These are phyloP conservation scores for Hystrix cristata DNA, from an alignment of 2,113 vertebrate genomes.

Conservation along the genomic window DNA sequence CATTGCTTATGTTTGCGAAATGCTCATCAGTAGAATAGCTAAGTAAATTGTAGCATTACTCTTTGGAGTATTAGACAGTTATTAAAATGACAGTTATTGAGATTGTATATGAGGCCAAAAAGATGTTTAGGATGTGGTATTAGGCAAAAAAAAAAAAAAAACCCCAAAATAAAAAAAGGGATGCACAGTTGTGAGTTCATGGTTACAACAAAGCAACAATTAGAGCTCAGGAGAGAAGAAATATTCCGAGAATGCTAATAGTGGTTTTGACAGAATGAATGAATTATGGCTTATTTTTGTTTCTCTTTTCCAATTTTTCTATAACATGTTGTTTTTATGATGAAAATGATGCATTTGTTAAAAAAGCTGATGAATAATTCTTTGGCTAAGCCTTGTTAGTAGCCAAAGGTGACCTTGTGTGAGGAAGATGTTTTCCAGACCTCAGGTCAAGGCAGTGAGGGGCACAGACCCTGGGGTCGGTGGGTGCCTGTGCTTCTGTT, in stretches of 20 bases:
- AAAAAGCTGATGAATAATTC: conserved; percentile 75
- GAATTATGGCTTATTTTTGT: conserved; percentile 73
- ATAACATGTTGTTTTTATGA: conserved; percentile 72
- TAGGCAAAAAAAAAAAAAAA: background rate
- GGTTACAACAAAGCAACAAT: background rate
- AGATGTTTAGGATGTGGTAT: background rate
- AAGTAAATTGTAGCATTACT: background rate
- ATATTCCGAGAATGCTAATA: conserved; percentile 58
- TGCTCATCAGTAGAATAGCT: background rate
- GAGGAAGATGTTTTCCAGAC: conserved; percentile 23
- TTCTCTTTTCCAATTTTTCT: conserved; percentile 70
- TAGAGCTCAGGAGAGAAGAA: background rate
- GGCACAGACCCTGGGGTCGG: background rate
- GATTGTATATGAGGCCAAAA: background rate
- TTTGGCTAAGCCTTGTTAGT: conserved; percentile 57
- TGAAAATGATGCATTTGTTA: conserved; percentile 71
- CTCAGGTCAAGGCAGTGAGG: background rate
- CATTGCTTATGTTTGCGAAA: background rate
- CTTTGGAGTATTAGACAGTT: background rate
- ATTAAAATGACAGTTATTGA: background rate
- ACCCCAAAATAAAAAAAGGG: background rate
- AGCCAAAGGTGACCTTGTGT: conserved; percentile 70
- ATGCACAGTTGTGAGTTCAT: background rate
- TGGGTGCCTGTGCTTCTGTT: background rate
- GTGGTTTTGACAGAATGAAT: conserved; percentile 62